These are phyloP conservation scores for Rhinatrema bivittatum DNA, from an alignment of 2,797 vertebrate species.

Conservation along the genomic window DNA sequence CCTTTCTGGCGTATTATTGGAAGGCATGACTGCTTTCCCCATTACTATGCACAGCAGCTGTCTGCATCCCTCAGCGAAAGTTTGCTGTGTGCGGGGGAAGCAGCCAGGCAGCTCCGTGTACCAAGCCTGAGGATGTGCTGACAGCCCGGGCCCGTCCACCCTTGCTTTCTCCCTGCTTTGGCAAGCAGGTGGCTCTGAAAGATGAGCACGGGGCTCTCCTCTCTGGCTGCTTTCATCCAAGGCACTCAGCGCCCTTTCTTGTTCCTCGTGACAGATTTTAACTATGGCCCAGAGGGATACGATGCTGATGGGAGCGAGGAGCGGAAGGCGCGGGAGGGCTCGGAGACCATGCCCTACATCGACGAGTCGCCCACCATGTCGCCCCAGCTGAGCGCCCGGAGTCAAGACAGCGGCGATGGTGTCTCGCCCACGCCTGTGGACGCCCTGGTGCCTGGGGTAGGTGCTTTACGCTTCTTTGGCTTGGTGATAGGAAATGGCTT, in stretches of 20 bases:
- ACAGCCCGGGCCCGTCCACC: not conserved
- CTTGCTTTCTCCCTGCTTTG: not conserved
- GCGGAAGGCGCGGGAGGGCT: conserved; percentile 85
- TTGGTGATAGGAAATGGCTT: no score
- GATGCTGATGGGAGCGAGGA: conserved; percentile 88
- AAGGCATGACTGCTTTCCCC: no score
- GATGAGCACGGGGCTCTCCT: no score
- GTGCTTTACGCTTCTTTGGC: conserved; percentile 28
- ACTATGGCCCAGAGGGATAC: conserved; percentile 91
- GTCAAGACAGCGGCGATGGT: conserved; percentile 64
- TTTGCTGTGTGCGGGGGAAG: no score
- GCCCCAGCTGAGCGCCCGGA: conserved; percentile 81
- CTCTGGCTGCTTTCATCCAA: conserved; percentile 31
- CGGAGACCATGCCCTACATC: conserved; percentile 94
- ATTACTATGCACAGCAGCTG: conserved; percentile 6
- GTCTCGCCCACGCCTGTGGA: conserved; percentile 76
- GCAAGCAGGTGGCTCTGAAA: not conserved
- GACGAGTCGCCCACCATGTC: conserved; percentile 97
- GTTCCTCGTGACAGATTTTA: conserved; percentile 76
- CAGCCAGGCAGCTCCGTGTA: no score
- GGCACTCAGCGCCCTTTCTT: conserved; percentile 45
- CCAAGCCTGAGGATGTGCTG: no score
- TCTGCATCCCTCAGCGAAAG: not conserved
- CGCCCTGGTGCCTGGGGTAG: conserved; percentile 73
- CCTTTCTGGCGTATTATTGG: no score